Conservation (phyloP, 1,140 invertebrate genomes). For the Parasteatoda tepidariorum region DNA sequence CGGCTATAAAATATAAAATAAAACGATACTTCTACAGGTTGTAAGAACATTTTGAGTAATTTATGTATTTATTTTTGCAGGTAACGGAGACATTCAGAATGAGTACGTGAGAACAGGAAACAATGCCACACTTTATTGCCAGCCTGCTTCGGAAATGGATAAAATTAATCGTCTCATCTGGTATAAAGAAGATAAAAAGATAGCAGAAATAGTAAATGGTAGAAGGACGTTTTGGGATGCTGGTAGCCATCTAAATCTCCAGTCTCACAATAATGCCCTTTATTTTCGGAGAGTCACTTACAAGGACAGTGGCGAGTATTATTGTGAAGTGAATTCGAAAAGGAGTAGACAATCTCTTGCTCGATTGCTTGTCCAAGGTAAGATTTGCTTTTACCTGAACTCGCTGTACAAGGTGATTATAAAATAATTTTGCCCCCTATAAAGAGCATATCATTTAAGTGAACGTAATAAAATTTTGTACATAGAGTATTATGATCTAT, state of each 20-base stretch:
- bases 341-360: constrained; percentile 74
- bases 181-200: constrained; percentile 63
- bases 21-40: too few relatives aligned
- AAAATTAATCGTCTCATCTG: constrained; percentile 62
- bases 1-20: too few relatives aligned
- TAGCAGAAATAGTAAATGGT: constrained; percentile 59
- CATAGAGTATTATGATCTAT: too few relatives aligned
- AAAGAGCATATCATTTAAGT: too few relatives aligned
- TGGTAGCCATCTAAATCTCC: constrained; percentile 70
- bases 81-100: constrained; percentile 50
- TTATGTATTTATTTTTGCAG: constrained; percentile 1
- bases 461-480: too few relatives aligned
- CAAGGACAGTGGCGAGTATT: constrained; percentile 76
- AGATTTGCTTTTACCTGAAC: too few relatives aligned
- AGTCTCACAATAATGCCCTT: constrained; percentile 75
- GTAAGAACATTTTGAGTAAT: too few relatives aligned
- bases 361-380: constrained; percentile 77
- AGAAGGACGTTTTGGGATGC: constrained; percentile 56
- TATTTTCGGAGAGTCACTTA: constrained; percentile 75
- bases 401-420: too few relatives aligned
- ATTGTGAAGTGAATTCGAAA: constrained; percentile 77
- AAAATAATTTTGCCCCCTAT: too few relatives aligned
- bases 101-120: constrained; percentile 61
- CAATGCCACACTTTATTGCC: constrained; percentile 62
- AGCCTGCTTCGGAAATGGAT: constrained; percentile 22